phyloP scores from a whole-genome alignment of 2,113 vertebrate species.

The Nothocercus julius region DNA sequence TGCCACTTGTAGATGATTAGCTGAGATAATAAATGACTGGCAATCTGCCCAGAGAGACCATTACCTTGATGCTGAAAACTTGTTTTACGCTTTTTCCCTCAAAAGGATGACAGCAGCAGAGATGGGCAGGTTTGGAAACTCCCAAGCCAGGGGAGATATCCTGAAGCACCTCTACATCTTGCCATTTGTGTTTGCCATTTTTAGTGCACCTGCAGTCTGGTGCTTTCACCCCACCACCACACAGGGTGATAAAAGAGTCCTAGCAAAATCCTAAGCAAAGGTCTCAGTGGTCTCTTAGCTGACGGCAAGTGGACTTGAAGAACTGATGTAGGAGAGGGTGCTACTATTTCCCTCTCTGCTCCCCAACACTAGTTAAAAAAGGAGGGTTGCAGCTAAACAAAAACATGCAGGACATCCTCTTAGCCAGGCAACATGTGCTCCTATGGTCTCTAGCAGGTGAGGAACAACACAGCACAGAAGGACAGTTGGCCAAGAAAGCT shows the following conservation, averaged over 20 bases:
- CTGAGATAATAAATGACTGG: neutral
- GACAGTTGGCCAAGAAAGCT: neutral
- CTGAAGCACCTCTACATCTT: neutral
- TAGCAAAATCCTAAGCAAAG: neutral
- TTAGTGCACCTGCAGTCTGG: accelerated
- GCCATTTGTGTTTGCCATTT: neutral
- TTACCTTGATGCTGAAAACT: slow-evolving; percentile 38
- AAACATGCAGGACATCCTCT: neutral
- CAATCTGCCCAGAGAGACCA: slow-evolving; percentile 31
- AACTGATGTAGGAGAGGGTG: accelerated
- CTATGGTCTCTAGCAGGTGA: too few relatives aligned
- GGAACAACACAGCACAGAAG: accelerated
- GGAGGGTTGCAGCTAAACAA: neutral
- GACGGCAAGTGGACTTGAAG: neutral
- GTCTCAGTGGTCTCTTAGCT: accelerated
- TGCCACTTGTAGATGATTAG: slow-evolving; percentile 41
- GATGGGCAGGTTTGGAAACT: neutral
- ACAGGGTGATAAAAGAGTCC: neutral
- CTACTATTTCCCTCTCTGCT: neutral
- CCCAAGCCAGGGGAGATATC: neutral
- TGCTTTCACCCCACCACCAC: neutral
- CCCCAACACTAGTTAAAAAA: accelerated
- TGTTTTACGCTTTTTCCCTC: slow-evolving; percentile 10
- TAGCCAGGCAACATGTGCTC: too few relatives aligned
- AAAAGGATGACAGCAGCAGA: neutral